Base-by-base conservation (phyloP, 2,797 vertebrate species). In the Sebastes oblongus region DNA sequence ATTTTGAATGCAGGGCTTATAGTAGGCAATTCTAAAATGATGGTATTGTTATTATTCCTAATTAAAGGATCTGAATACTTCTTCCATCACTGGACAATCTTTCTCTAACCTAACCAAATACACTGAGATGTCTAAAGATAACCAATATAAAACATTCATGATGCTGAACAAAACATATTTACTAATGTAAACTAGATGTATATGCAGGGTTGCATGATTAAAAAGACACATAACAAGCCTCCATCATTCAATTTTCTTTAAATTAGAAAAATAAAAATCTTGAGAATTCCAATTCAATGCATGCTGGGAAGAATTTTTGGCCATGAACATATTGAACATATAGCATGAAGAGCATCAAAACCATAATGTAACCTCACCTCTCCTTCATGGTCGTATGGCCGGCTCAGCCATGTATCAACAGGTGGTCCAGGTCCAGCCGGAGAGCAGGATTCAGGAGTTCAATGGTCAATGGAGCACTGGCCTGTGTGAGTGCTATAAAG, bases 401-500 rank as follows among this genome's bases (percentile, higher is more conserved):
- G 54, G 61, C 29, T 71, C 50, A 68, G 68, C 3, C 1, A 91
- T 87, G 89, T 82, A 65, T 14, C 66, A 24, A n/a, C 84, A 80
- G 74, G 91, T 91, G 84, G 78, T 94, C 61, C 79, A 60, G 62
- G 80, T 55, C 65, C 91, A 94, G 66, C 91, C 93, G 6, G 62
- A 65, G 72, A 55, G 74, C 66, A 34, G 18, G 3, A 27, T 6
- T 32, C 71, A 46, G 12, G 73, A 64, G 1, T 42, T 46, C 56
- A 2, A 18, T 46, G 91, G 76, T 7, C 88, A 92, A 10, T 96
- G 96, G 96, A 95, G 91, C 81, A 95, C 93, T 0, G 96, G 94
- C 30, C 89, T 96, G 80, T 95, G 95, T 79, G 95, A 96, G 77
- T 96, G 95, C 78, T 91, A 94, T 56, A 91, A 94, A 71, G 95